Evolutionary conservation across 1,140 invertebrate species (phyloP).

Genomic region (Bombus polaris): DNA sequence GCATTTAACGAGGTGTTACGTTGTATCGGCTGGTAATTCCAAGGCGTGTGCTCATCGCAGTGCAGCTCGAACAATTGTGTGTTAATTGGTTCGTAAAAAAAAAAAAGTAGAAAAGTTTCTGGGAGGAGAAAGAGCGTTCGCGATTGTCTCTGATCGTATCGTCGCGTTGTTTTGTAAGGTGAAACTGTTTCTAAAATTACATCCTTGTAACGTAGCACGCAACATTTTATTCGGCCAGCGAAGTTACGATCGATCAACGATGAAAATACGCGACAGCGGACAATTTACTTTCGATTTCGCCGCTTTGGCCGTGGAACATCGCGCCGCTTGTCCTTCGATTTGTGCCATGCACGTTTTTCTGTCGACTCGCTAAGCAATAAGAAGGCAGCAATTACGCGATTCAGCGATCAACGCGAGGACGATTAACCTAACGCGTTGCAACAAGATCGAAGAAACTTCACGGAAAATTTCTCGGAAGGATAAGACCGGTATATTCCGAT

Average conservation of each 20-base stretch:
- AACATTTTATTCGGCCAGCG: not conserved
- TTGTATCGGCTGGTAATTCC: not conserved
- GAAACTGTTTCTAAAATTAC: constrained; percentile 20
- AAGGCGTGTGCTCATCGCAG: not conserved
- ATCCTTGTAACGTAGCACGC: too few species aligned
- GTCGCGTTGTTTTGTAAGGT: not conserved
- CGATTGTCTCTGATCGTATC: not conserved
- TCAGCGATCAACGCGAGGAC: not conserved
- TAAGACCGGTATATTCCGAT: too few species aligned
- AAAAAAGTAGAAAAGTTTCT: not conserved
- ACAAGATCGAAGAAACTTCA: not conserved
- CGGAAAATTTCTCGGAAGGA: too few species aligned
- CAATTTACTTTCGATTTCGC: constrained; percentile 44
- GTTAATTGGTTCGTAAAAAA: constrained; percentile 31
- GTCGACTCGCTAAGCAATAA: not conserved
- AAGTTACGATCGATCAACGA: not conserved
- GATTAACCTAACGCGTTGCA: too few species aligned
- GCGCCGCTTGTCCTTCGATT: not conserved
- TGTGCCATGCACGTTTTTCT: not conserved
- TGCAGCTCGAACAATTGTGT: constrained; percentile 24
- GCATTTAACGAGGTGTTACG: not conserved
- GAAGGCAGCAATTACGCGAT: not conserved
- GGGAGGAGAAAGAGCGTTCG: not conserved
- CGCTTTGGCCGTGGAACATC: constrained; percentile 14
- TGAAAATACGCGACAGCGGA: constrained; percentile 5